phyloP scores from a whole-genome alignment of 2,888 invertebrate genomes.

The Hypolimnas misippus region DNA sequence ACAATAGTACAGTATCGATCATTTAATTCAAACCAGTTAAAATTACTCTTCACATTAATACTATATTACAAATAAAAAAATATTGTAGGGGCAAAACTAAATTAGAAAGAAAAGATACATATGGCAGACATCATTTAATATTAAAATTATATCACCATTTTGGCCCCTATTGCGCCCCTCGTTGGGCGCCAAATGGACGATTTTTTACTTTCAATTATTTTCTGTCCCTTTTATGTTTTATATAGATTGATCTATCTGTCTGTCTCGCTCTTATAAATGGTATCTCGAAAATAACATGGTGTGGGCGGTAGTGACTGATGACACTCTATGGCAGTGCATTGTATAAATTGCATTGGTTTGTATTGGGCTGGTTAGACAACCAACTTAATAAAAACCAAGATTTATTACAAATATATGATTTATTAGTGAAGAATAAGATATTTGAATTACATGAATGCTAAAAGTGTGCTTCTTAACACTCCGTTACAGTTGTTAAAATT shows the following conservation, averaged over 20 bases:
- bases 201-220: slow-evolving; percentile 82
- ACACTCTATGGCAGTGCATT: slow-evolving; percentile 27
- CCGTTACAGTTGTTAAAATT: no score
- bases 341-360: slow-evolving; percentile 26
- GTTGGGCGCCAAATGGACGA: slow-evolving; percentile 64
- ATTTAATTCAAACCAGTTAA: not conserved
- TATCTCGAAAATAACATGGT: slow-evolving; percentile 62
- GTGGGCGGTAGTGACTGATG: slow-evolving; percentile 64
- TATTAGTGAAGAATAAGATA: no score
- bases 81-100: slow-evolving; percentile 23
- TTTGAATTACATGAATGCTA: no score
- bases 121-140: slow-evolving; percentile 68
- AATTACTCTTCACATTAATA: not conserved
- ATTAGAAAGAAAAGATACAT: slow-evolving; percentile 53
- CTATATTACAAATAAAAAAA: not conserved
- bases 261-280: slow-evolving; percentile 73
- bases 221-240: slow-evolving; percentile 67
- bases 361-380: slow-evolving; percentile 6
- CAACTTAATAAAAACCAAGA: no score
- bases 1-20: no score
- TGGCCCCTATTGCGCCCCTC: slow-evolving; percentile 50
- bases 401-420: no score
- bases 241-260: slow-evolving; percentile 80
- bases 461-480: no score
- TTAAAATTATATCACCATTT: slow-evolving; percentile 71